Evolutionary conservation across 2,113 vertebrate genomes (phyloP).

Genomic region (Lanius ludovicianus): DNA sequence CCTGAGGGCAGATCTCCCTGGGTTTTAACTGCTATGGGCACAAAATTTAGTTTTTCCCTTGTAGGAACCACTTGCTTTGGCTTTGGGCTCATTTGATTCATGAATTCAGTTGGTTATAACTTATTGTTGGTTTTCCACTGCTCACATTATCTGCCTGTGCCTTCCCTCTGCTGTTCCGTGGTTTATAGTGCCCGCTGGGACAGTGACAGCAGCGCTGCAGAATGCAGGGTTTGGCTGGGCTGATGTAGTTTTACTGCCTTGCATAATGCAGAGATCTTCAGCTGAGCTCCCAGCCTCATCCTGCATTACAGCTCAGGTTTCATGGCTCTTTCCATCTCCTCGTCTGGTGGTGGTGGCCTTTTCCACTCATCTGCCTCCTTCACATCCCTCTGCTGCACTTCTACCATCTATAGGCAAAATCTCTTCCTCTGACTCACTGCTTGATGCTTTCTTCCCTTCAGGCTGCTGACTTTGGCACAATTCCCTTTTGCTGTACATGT

Average conservation of each 20-base stretch:
- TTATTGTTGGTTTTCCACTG: background rate
- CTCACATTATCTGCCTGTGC: background rate
- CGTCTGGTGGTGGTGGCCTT: background rate
- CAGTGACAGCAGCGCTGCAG: conserved; percentile 5
- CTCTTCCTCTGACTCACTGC: background rate
- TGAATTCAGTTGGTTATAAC: background rate
- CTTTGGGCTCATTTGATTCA: background rate
- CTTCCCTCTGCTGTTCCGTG: background rate
- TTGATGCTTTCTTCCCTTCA: background rate
- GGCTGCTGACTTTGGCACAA: background rate
- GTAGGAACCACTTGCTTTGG: background rate
- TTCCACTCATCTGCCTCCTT: background rate
- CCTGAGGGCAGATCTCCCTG: background rate
- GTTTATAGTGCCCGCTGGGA: background rate
- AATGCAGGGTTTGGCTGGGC: background rate
- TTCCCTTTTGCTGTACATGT: background rate
- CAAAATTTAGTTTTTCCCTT: background rate
- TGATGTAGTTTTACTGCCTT: background rate
- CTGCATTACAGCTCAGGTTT: background rate
- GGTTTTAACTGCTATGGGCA: background rate
- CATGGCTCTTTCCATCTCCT: background rate
- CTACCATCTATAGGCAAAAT: conserved; percentile 52
- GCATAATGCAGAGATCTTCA: background rate
- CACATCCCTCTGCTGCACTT: rapidly evolving
- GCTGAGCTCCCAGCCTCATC: background rate